Evolutionary conservation across 2,888 invertebrate genomes (phyloP), one percentile per base, ranked within the genome.

Genomic region (Cremastinae sp.): DNA sequence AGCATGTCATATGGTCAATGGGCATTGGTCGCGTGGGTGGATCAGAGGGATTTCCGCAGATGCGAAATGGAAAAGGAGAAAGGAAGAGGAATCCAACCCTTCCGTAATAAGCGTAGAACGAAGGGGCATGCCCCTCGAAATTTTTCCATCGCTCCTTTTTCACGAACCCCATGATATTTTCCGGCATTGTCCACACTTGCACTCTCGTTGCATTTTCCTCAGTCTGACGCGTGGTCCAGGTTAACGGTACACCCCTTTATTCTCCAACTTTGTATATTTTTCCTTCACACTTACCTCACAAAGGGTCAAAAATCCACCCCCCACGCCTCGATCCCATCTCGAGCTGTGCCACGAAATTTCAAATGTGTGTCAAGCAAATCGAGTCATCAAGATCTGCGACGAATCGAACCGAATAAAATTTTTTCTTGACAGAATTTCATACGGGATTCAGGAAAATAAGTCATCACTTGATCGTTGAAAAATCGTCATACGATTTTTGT

Each of bases 1-100:
- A 90, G 89, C 89, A 85, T 89, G 89, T 90, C 89, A 89, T 88
- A 88, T 89, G 89, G 89, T 88, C 88, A 86, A 86, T 86, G 84
- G 86, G 78, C 82, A 83, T 82, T 84, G 85, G 85, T 83, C 85
- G 85, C 82, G 82, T 84, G 84, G 83, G 83, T 83, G 85, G 83
- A 85, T 81, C 81, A 81, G 78, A 72, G 74, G 74, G 53, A 62
- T 70, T 58, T 74, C 69, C 83, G 88, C 89, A 89, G 88, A 87
- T 88, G 89, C 85, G 81, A 80, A 81, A 64, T 66, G 9, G 73
- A 73, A 41, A 58, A 47, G 68, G 49, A 55, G 53, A 78, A 75
- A 78, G 80, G 41, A 78, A 78, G 68, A 51, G 43, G 12, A n/a
- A 12, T 9, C 81, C 87, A 89, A 89, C 89, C 89, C 89, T 88